Evolutionary conservation across 2,797 vertebrate species (phyloP).

Genomic region (Microtus obscurus): DNA sequence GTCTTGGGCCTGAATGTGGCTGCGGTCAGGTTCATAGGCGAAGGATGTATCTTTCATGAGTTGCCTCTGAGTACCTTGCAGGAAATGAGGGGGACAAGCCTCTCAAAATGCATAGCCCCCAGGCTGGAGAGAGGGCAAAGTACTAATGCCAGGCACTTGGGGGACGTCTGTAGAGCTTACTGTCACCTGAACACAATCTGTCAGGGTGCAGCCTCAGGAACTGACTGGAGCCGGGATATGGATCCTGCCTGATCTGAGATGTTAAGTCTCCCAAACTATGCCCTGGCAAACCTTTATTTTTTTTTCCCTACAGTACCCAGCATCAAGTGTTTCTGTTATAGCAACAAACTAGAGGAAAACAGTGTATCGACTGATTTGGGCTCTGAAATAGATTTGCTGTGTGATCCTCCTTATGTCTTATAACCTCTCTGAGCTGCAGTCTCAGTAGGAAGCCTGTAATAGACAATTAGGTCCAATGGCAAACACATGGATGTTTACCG

Average conservation of each 20-base stretch:
- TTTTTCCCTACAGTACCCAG: background rate
- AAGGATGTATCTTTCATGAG: background rate
- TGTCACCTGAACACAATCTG: background rate
- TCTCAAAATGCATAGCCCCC: background rate
- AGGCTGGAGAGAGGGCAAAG: background rate
- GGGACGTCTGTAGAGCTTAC: background rate
- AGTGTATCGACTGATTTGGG: rapidly evolving
- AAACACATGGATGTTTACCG: rapidly evolving
- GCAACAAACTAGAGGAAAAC: background rate
- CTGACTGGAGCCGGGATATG: background rate
- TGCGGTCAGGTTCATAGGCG: background rate
- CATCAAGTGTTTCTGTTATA: background rate
- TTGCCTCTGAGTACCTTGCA: background rate
- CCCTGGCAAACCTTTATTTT: background rate
- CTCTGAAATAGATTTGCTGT: background rate
- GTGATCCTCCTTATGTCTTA: background rate
- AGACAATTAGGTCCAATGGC: background rate
- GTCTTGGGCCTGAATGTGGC: background rate
- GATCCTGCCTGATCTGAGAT: background rate
- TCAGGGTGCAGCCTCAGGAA: background rate
- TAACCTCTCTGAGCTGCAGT: background rate
- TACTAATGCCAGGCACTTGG: background rate
- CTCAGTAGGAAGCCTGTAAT: background rate
- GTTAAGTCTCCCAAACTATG: background rate
- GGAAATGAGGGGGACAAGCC: background rate